phyloP scores from a whole-genome alignment of 2,113 vertebrate genomes.

The Ranitomeya variabilis region DNA sequence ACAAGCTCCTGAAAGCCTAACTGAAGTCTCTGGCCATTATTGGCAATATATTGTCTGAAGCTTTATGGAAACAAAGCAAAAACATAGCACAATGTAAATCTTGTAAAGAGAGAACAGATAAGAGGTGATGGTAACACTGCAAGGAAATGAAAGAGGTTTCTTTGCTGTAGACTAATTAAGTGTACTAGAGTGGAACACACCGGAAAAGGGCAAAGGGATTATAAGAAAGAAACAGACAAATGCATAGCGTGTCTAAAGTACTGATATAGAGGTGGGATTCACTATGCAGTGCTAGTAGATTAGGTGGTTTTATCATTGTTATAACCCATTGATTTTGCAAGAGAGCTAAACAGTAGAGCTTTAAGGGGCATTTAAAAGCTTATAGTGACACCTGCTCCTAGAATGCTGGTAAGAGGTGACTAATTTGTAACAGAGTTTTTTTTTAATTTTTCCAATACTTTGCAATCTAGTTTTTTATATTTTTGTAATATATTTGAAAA shows the following conservation, averaged over 20 bases:
- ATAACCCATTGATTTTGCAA: conserved; percentile 47
- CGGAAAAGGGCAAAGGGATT: conserved; percentile 20
- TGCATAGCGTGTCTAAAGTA: background rate
- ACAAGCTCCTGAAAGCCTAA: conserved; percentile 13
- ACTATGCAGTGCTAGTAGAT: conserved; percentile 22
- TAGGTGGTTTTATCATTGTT: conserved; percentile 38
- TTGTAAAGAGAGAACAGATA: conserved; percentile 36
- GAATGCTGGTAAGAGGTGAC: background rate
- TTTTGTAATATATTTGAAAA: no score
- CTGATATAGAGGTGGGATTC: conserved; percentile 15
- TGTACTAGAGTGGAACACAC: conserved; percentile 34
- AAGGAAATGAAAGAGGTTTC: conserved; percentile 36
- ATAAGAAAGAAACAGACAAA: background rate
- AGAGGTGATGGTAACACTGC: background rate
- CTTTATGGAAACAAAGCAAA: conserved; percentile 23
- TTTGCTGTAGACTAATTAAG: conserved; percentile 36
- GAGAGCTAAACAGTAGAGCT: conserved; percentile 15
- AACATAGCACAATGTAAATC: conserved; percentile 10
- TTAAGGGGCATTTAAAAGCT: conserved; percentile 14
- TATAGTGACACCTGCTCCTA: conserved; percentile 22
- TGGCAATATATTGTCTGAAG: conserved; percentile 28
- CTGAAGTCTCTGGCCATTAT: background rate
- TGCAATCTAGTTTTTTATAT: background rate
- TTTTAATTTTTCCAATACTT: background rate
- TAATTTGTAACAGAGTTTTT: background rate